Percentiles rank a stretch among this genome's conserved stretches.
Evolutionary conservation across 1,140 invertebrate genomes (phyloP).

Genomic region (Drosophila malerkotliana): DNA sequence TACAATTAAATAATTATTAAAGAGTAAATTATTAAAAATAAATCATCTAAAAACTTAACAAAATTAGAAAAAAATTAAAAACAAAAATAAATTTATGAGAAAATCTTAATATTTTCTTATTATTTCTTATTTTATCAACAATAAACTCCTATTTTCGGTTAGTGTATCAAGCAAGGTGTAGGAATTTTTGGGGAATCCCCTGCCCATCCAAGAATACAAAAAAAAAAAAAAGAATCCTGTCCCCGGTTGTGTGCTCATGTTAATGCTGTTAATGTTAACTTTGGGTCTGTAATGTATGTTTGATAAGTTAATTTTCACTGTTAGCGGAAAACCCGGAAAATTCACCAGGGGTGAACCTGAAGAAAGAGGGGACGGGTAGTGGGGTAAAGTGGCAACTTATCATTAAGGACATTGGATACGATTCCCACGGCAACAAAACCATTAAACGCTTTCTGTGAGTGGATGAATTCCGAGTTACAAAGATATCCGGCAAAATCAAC

Average conservation of each 20-base stretch:
- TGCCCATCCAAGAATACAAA: not conserved
- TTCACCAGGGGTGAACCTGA: not conserved
- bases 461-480: constrained; percentile 4
- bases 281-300: constrained; percentile 75
- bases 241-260: constrained; percentile 53
- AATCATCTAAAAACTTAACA: not conserved
- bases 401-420: constrained; percentile 39
- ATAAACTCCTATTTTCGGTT: not conserved
- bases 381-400: constrained; percentile 30
- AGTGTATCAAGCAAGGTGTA: not conserved
- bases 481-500: constrained; percentile 1
- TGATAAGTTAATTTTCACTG: constrained; percentile 78
- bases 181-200: constrained; percentile 12
- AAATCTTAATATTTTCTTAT: too few species aligned
- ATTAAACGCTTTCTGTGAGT: constrained; percentile 58
- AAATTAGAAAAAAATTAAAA: too few species aligned
- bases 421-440: constrained; percentile 70
- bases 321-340: constrained; percentile 27
- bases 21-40: not conserved
- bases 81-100: too few species aligned
- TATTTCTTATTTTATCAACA: not conserved
- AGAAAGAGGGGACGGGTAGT: not conserved
- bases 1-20: not conserved
- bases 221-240: not conserved
- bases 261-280: constrained; percentile 79